Percentiles rank a stretch among this genome's conserved stretches.
Evolutionary conservation across 1,140 invertebrate species (phyloP).

Genomic region (Drosophila ficusphila): DNA sequence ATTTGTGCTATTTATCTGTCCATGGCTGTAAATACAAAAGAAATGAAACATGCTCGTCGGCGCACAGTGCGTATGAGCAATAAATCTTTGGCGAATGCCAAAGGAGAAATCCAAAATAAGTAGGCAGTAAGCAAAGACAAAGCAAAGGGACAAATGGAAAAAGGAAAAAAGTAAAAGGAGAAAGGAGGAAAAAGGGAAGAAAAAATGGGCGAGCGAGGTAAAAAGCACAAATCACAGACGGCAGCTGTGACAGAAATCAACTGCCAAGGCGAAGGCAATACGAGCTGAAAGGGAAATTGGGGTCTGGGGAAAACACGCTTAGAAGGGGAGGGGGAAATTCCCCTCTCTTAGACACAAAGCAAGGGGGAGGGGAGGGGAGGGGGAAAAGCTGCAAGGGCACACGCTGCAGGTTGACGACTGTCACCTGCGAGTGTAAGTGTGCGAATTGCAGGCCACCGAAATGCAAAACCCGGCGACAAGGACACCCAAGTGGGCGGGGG

Average conservation of each 20-base stretch:
- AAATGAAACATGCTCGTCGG: slow-evolving; percentile 37
- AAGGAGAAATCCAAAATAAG: slow-evolving; percentile 42
- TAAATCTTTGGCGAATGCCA: slow-evolving; percentile 56
- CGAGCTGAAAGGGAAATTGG: slow-evolving; percentile 26
- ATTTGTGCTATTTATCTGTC: too few relatives aligned
- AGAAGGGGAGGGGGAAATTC: not conserved
- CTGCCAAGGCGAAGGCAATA: slow-evolving; percentile 70
- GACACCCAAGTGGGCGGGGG: slow-evolving; percentile 29
- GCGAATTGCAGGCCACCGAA: slow-evolving; percentile 58
- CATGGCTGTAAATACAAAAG: slow-evolving; percentile 59
- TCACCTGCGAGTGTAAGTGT: slow-evolving; percentile 46
- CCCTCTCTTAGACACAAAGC: not conserved
- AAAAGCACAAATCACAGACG: slow-evolving; percentile 65
- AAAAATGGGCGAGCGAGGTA: slow-evolving; percentile 11
- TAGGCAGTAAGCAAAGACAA: slow-evolving; percentile 26
- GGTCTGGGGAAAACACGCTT: not conserved
- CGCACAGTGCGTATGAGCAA: slow-evolving; percentile 69
- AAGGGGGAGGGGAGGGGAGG: not conserved
- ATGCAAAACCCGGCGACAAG: slow-evolving; percentile 67
- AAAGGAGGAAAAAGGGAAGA: slow-evolving; percentile 4
- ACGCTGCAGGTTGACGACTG: slow-evolving; percentile 39
- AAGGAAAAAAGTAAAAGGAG: not conserved
- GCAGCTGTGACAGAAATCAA: slow-evolving; percentile 79
- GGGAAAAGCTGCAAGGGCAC: not conserved
- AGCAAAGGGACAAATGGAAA: slow-evolving; percentile 5